phyloP scores from a whole-genome alignment of 2,797 vertebrate species.

The Chrysocyon brachyurus region DNA sequence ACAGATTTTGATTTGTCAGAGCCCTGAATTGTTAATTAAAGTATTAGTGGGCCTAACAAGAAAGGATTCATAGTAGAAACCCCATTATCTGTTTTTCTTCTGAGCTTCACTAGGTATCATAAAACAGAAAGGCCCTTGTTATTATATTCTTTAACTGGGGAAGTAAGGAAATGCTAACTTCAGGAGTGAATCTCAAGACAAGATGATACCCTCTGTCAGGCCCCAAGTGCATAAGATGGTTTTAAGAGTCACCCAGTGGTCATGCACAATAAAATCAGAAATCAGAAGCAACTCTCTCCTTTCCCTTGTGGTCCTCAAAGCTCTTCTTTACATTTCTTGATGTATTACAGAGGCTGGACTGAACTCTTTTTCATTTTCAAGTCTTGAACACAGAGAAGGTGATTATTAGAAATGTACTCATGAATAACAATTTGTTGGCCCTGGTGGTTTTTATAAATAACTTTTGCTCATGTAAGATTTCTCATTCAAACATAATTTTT shows the following conservation, averaged over 20 bases:
- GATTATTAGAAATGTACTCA: not conserved
- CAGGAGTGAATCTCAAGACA: not conserved
- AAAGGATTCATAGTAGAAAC: not conserved
- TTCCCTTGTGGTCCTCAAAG: not conserved
- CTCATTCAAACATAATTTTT: not conserved
- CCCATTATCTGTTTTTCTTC: not conserved
- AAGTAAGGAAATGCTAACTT: not conserved
- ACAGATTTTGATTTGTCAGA: not conserved
- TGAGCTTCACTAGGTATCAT: not conserved
- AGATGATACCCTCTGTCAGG: not conserved
- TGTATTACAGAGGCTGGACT: not conserved
- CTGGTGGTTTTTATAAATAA: not conserved
- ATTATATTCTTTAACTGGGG: not conserved
- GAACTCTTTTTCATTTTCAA: not conserved
- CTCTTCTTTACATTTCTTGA: not conserved
- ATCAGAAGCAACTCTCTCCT: not conserved
- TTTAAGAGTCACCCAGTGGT: not conserved
- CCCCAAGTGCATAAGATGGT: not conserved
- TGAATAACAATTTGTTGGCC: not conserved
- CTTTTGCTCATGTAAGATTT: not conserved
- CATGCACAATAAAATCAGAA: not conserved
- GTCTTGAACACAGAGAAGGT: not conserved
- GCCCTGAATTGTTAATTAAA: not conserved
- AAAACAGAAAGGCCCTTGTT: not conserved
- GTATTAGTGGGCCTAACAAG: not conserved